Conservation (phyloP, 2,113 vertebrate species). For the Sakesphorus luctuosus region DNA sequence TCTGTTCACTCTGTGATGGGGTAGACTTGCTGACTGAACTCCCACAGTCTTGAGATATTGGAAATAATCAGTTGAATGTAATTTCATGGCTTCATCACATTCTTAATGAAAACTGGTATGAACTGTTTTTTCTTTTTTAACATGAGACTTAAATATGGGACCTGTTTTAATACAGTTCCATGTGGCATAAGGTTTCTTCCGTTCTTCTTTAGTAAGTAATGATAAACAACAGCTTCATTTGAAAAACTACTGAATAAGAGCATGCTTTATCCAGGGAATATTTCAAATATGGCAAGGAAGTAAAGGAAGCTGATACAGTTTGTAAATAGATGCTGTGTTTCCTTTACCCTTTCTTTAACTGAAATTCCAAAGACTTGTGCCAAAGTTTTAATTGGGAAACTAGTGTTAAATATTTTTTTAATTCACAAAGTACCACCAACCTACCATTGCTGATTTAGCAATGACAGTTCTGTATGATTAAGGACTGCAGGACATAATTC, state of each 20-base stretch:
- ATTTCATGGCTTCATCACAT: background rate
- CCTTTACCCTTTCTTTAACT: background rate
- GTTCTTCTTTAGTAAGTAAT: background rate
- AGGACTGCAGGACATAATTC: conserved; percentile 16
- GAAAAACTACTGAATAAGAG: background rate
- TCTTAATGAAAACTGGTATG: background rate
- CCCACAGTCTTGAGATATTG: background rate
- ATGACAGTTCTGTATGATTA: background rate
- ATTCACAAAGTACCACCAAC: background rate
- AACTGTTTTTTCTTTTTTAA: background rate
- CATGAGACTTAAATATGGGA: background rate
- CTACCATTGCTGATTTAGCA: background rate
- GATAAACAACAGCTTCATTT: background rate
- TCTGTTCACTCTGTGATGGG: background rate
- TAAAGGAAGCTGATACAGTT: background rate
- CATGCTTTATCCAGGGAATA: background rate
- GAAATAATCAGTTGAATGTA: background rate
- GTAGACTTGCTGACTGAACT: background rate
- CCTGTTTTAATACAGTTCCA: background rate
- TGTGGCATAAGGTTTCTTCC: background rate
- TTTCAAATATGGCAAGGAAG: background rate
- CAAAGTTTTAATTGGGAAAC: background rate
- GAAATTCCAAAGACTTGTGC: background rate
- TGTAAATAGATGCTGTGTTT: background rate
- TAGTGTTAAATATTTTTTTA: background rate